Conservation (phyloP, 2,888 invertebrate species). For the Tipula vernalis region DNA sequence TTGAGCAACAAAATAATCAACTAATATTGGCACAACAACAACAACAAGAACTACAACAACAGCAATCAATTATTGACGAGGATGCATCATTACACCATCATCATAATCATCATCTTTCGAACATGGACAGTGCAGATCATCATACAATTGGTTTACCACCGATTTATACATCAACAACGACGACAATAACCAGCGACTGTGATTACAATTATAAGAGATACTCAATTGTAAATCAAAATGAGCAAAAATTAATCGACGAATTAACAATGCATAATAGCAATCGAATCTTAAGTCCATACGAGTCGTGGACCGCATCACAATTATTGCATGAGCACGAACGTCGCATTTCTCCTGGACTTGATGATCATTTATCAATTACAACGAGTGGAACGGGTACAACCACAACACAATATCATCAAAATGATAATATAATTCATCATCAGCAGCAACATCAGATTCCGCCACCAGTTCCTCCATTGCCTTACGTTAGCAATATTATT, state of each 20-base stretch:
- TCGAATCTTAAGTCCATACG: conserved; percentile 40
- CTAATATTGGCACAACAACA: background rate
- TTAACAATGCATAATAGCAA: conserved; percentile 9
- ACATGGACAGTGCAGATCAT: conserved; percentile 23
- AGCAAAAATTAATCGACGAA: conserved; percentile 14
- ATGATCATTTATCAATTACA: conserved; percentile 11
- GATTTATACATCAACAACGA: conserved; percentile 19
- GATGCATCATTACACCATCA: background rate
- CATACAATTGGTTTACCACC: conserved; percentile 36
- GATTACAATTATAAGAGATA: background rate
- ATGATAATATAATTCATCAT: conserved; percentile 13
- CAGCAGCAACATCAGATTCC: conserved; percentile 26
- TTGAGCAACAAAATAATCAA: background rate
- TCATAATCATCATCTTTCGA: conserved; percentile 7
- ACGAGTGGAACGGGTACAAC: background rate
- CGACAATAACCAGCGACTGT: conserved; percentile 14
- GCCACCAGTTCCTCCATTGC: conserved; percentile 42
- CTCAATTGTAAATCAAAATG: conserved; percentile 14
- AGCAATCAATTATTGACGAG: background rate
- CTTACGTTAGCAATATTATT: conserved; percentile 19
- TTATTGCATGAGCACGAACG: conserved; percentile 45
- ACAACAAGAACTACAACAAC: background rate
- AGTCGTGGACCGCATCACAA: conserved; percentile 48
- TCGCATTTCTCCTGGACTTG: conserved; percentile 22
- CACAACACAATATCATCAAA: background rate